Evolutionary conservation across 2,797 vertebrate species (phyloP), one percentile per base, ranked within the genome.

Genomic region (Spinus olivaceus): DNA sequence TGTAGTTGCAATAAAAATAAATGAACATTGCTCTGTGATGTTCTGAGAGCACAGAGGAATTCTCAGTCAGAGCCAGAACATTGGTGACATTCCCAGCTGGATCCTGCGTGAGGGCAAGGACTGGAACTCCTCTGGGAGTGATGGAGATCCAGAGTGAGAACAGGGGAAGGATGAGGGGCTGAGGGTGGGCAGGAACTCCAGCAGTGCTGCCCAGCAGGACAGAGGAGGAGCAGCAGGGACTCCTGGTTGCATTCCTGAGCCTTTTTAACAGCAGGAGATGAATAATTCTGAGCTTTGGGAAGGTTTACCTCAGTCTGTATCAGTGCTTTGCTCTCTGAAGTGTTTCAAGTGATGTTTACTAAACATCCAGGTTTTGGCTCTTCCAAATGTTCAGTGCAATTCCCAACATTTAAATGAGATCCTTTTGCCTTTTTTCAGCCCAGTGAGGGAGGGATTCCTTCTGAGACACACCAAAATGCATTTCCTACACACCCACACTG

Each of bases 331-430:
- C 49, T 90, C 81, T 42, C 30, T 57, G n/a, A 94, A 91, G 33
- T 69, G 33, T 30, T 88, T 84, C 78, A 85, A 89, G 82, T 64
- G 66, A 15, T 89, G 63, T 82, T 94, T 91, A 91, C 49, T 76
- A 79, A 94, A 88, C 42, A 61, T 7, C 15, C 76, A 56, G 23
- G 0, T 67, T 74, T n/a, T 81, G 81, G 66, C 74, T 81, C 50
- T 79, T 53, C 32, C 50, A 65, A 88, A 69, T 1, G 7, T 32
- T 46, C 84, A 49, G 0, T 0, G 1, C 37, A 22, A 64, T 35
- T 49, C 59, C 63, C 2, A 0, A 21, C 7, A 21, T 44, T 70
- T 47, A 37, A 79, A 84, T 2, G 35, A 67, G 37, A 69, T 51
- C 30, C 14, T 27, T 84, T 71, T 42, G 65, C 33, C 47, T 23